Evolutionary conservation across 2,888 invertebrate genomes (phyloP).

Genomic region (Marasmarcha lunaedactyla): DNA sequence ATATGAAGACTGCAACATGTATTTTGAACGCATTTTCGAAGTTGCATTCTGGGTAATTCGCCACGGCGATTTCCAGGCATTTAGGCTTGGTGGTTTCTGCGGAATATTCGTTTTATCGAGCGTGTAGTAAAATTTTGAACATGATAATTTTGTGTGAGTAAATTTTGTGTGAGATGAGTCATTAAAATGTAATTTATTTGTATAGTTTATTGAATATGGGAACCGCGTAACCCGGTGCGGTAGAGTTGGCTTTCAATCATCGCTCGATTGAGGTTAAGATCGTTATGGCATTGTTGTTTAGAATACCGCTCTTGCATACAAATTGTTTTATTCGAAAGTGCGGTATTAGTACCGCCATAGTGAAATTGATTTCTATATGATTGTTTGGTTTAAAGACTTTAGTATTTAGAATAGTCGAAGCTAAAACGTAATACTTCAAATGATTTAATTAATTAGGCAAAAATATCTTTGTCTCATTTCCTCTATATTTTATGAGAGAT

Average conservation of each 20-base stretch:
- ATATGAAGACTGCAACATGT: constrained; percentile 10
- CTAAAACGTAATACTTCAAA: too few species aligned
- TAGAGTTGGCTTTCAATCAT: neutral
- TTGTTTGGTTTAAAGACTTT: too few species aligned
- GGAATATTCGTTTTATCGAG: neutral
- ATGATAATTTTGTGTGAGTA: too few species aligned
- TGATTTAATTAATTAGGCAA: too few species aligned
- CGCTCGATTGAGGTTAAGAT: neutral
- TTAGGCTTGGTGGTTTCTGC: constrained; percentile 14
- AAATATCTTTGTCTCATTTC: too few species aligned
- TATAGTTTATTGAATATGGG: neutral
- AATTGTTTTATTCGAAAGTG: neutral
- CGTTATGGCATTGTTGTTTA: neutral
- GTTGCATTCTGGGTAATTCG: constrained; percentile 20
- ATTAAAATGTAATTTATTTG: neutral
- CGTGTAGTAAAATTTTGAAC: neutral
- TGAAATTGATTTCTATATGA: too few species aligned
- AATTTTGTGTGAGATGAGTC: too few species aligned
- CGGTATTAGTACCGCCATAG: neutral
- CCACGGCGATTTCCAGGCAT: constrained; percentile 19
- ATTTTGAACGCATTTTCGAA: constrained; percentile 13
- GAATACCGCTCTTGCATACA: neutral
- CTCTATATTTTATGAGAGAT: too few species aligned
- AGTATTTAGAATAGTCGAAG: too few species aligned
- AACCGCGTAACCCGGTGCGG: neutral